These are phyloP conservation scores for Desmodus rotundus DNA, from an alignment of 2,113 vertebrate genomes.

Conservation along the genomic window DNA sequence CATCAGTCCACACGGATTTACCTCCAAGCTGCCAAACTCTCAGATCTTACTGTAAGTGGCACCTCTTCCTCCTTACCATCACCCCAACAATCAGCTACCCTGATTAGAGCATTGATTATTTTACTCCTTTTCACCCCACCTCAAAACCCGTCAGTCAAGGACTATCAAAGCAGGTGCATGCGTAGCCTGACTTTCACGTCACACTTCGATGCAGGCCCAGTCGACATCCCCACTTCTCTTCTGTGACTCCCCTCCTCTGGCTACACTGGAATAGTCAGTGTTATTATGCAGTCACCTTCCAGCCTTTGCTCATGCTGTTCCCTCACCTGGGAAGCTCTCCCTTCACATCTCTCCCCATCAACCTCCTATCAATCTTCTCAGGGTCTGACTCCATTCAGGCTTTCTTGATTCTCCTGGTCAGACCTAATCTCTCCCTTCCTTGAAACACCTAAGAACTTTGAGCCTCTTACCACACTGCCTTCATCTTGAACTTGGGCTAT, in stretches of 20 bases:
- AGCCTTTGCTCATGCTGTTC: neutral
- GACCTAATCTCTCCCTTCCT: neutral
- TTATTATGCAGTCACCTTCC: neutral
- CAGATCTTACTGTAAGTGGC: neutral
- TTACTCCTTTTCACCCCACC: neutral
- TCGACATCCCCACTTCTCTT: neutral
- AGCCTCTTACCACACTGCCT: neutral
- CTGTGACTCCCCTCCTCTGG: neutral
- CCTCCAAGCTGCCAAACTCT: neutral
- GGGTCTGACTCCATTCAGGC: neutral
- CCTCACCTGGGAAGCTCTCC: neutral
- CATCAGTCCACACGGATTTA: no score
- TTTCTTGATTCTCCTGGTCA: neutral
- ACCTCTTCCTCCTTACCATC: neutral
- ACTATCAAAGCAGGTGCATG: neutral
- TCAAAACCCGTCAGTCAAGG: neutral
- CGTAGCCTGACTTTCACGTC: neutral
- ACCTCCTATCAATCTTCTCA: neutral
- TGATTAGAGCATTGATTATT: neutral
- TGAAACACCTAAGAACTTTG: neutral
- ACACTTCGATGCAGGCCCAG: neutral
- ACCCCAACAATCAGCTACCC: neutral
- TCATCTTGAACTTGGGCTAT: neutral
- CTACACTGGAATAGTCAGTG: neutral
- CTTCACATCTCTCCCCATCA: neutral